These are phyloP conservation scores for Octonoba sinensis DNA, from an alignment of 2,888 invertebrate species.

Conservation along the genomic window DNA sequence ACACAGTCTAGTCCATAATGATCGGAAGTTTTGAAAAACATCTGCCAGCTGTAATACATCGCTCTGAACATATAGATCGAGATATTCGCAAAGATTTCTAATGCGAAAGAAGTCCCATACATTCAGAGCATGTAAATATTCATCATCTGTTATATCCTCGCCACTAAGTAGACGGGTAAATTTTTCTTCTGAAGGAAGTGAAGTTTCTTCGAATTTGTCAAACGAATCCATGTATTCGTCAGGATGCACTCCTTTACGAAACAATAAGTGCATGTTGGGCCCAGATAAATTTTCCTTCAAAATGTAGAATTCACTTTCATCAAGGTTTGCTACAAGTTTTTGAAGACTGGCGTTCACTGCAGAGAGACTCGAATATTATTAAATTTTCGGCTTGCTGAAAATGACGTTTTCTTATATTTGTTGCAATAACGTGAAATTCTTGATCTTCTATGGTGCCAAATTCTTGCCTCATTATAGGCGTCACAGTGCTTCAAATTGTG, in stretches of 20 bases:
- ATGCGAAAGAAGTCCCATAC: constrained; percentile 23
- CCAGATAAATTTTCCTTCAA: not conserved
- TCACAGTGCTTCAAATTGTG: not conserved
- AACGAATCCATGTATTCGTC: too few relatives aligned
- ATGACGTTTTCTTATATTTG: not conserved
- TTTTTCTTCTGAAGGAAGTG: not conserved
- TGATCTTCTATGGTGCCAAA: not conserved
- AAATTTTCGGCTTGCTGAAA: not conserved
- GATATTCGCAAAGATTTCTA: constrained; percentile 66
- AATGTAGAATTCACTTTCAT: not conserved
- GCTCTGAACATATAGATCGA: constrained; percentile 66
- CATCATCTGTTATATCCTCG: not conserved
- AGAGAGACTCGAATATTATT: not conserved
- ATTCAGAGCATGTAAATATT: constrained; percentile 5
- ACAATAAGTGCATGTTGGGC: too few relatives aligned
- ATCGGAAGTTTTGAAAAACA: constrained; percentile 67
- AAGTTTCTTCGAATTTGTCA: not conserved
- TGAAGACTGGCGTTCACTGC: not conserved
- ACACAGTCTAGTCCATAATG: constrained; percentile 67
- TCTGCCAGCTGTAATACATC: constrained; percentile 66
- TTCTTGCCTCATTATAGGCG: not conserved
- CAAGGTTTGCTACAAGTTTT: constrained; percentile 1
- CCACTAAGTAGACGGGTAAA: not conserved
- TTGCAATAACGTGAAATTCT: not conserved
- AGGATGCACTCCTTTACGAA: too few relatives aligned